phyloP scores from a whole-genome alignment of 2,888 invertebrate species.

The Standfussiana lucernea region DNA sequence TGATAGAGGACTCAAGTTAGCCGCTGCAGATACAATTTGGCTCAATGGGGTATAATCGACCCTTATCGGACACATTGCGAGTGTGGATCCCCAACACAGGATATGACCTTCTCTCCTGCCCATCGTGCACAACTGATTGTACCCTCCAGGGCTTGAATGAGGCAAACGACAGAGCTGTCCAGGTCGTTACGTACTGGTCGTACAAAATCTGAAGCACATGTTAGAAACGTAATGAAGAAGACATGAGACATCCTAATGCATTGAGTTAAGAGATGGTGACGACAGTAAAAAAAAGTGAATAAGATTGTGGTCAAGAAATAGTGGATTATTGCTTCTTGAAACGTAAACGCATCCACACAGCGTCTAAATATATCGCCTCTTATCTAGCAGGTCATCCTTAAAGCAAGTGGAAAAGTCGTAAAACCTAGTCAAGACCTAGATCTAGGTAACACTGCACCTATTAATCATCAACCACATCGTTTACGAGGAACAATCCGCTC shows the following conservation, averaged over 20 bases:
- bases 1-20: background rate
- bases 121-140: background rate
- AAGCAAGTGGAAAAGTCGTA: conserved; percentile 1
- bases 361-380: background rate
- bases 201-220: background rate
- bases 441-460: conserved; percentile 18
- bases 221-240: background rate
- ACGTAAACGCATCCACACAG: background rate
- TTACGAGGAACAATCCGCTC: conserved; percentile 57
- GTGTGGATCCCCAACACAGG: background rate
- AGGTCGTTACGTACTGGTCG: background rate
- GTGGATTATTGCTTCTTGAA: background rate
- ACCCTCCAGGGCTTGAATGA: background rate
- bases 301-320: background rate
- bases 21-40: background rate
- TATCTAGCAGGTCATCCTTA: background rate
- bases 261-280: too few species aligned
- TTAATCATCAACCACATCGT: conserved; percentile 25
- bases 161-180: background rate
- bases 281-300: background rate
- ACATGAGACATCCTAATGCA: background rate
- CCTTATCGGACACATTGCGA: background rate
- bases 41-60: background rate
- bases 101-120: background rate
- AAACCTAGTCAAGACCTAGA: conserved; percentile 16